These are phyloP conservation scores for Eonycteris spelaea DNA, from an alignment of 2,113 vertebrate species.

Conservation along the genomic window DNA sequence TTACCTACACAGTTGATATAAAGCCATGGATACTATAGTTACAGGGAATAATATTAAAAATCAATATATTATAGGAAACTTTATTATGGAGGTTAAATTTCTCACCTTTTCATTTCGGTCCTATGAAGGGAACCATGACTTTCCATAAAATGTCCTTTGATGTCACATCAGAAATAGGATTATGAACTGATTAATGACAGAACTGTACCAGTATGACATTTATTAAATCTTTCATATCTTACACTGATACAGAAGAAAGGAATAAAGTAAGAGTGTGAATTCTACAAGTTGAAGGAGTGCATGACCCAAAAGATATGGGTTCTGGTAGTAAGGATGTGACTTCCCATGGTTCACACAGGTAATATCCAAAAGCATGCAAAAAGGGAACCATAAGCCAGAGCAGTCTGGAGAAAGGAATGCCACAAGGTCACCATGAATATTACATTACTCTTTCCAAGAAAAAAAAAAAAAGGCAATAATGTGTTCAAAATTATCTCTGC, in stretches of 20 bases:
- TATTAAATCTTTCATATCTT: neutral
- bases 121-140: neutral
- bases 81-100: neutral
- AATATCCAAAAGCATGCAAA: too few species aligned
- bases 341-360: neutral
- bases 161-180: neutral
- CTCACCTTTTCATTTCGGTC: neutral
- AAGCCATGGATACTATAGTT: neutral
- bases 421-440: neutral
- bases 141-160: neutral
- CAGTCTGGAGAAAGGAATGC: neutral
- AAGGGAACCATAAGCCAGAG: neutral
- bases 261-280: neutral
- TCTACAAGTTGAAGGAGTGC: neutral
- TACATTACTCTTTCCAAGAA: neutral
- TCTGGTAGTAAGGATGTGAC: neutral
- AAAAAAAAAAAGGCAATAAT: neutral
- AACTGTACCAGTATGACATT: neutral
- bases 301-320: too few species aligned
- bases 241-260: neutral
- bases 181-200: neutral
- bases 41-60: neutral
- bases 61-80: neutral
- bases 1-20: neutral
- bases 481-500: neutral